Evolutionary conservation across 37 sponge, comb jelly and placozoan genomes (phyloP), one percentile per base, ranked within the genome.

Genomic region (Chondrosia reniformis): DNA sequence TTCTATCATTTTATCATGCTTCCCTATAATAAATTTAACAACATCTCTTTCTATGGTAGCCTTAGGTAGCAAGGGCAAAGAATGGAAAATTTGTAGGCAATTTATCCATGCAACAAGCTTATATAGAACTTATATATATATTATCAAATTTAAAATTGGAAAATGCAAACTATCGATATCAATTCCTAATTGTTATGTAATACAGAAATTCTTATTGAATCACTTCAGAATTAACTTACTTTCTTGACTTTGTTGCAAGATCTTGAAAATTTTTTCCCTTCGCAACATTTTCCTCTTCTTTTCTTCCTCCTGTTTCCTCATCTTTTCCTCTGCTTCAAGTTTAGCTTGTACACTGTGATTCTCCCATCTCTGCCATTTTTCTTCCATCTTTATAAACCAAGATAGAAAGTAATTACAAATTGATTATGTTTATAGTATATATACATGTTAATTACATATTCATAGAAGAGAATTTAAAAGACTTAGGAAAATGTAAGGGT

Each of bases 341-440:
- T 61, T 36, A 7, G 62, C 62, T 43, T 7, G 59, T 17, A 21
- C 64, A 45, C 62, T 59, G 65, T 78, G 79, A 43, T 78, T 65
- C 24, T 78, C 79, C 79, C 79, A 78, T 8, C 79, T 41, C 37
- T 64, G 66, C 66, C 66, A 64, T 64, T 64, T 64, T 32, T 3
- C 33, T 32, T 64, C 66, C 66, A 64, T 64, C 66, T 64, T 34
- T 36, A 64, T 6, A 64, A 4, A 22, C 27, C 13, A 22, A 64
- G 34, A 30, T 32, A 36, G 5, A 9, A 19, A n/a, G 17, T 22
- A 62, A 9, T 9, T 62, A n/a, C 27, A 24, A 12, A 25, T 8
- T 25, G n/a, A 28, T 12, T 62, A 62, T 62, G 63, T 62, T 25
- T 22, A n/a, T 62, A 62, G 27, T 62, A n/a, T 22, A 62, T 62